These are phyloP conservation scores for Saccostrea cuccullata DNA, from an alignment of 1,140 invertebrate species.

Conservation along the genomic window DNA sequence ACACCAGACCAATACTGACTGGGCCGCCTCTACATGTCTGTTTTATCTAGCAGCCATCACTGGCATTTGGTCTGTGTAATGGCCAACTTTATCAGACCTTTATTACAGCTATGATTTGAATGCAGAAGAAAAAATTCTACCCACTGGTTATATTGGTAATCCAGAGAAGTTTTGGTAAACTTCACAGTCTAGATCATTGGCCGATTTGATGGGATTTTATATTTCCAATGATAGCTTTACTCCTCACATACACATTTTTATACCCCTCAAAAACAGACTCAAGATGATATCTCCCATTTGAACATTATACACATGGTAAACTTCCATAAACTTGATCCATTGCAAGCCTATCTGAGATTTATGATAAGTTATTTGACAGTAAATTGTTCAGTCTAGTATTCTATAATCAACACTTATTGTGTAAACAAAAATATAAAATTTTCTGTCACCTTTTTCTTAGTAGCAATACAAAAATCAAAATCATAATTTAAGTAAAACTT, in stretches of 20 bases:
- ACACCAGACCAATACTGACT: background rate
- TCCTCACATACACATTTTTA: background rate
- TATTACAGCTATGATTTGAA: slow-evolving; percentile 8
- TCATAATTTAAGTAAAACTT: background rate
- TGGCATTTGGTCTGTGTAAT: slow-evolving; percentile 18
- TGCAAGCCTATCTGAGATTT: background rate
- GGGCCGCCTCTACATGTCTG: background rate
- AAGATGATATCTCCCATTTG: slow-evolving; percentile 18
- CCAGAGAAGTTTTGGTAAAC: background rate
- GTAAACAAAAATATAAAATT: slow-evolving; percentile 26
- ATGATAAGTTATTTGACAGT: slow-evolving; percentile 27
- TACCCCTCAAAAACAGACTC: slow-evolving; percentile 1
- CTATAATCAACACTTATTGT: slow-evolving; percentile 32
- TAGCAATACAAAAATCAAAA: background rate
- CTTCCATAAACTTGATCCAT: slow-evolving; percentile 7
- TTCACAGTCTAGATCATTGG: slow-evolving; percentile 11
- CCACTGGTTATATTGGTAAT: slow-evolving; percentile 14
- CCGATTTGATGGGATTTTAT: slow-evolving; percentile 30
- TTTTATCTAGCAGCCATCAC: slow-evolving; percentile 11
- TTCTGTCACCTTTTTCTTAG: background rate
- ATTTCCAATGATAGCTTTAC: slow-evolving; percentile 28
- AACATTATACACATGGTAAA: slow-evolving; percentile 32
- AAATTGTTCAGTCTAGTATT: slow-evolving; percentile 28
- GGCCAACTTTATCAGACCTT: slow-evolving; percentile 10
- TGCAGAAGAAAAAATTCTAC: background rate